Evolutionary conservation across 2,888 invertebrate genomes (phyloP), one percentile per base, ranked within the genome.

Genomic region (Euzetes globulus): DNA sequence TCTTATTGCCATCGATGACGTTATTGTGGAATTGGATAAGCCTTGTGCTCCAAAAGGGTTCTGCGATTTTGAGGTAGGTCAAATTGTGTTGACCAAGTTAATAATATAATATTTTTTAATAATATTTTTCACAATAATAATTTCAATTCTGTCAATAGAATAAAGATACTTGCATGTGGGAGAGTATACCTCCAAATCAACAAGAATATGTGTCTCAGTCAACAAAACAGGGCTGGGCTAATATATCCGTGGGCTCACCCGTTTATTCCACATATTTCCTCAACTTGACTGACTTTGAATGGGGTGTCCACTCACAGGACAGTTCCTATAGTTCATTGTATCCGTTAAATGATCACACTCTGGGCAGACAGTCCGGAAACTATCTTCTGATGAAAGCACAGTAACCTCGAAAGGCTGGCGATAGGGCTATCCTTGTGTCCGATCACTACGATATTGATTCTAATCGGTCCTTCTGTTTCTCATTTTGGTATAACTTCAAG

Each of bases 351-450:
- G 68, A 68, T 68, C 68, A 68, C 45, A 68, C 68, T 37, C 5
- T 41, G 19, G 19, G 19, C 17, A 11, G 5, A 19, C 1, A 13
- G 22, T 29, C 37, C 19, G 68, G 68, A 27, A 33, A 27, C 17
- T 68, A 68, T 68, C 33, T 37, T 9, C 15, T 68, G 11, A 9
- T 68, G 17, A 33, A 11, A 4, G 17, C 45, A 37, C 1, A 7
- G 19, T 13, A n/a, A 17, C 25, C 45, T 17, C 29, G 52, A 33
- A 19, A 33, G 6, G 33, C 22, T 11, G 65, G 70, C 0, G 27
- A 74, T 22, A 75, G 71, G 71, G 77, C 77, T 3, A 75, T 77
- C 17, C 72, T 75, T n/a, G 63, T 77, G 55, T 77, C 77, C 0
- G 77, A 77, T 45, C 65, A 76, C 25, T 55, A 55, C 25, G 55